These are phyloP conservation scores for Halictus ligatus DNA, from an alignment of 2,888 invertebrate species.

Conservation along the genomic window DNA sequence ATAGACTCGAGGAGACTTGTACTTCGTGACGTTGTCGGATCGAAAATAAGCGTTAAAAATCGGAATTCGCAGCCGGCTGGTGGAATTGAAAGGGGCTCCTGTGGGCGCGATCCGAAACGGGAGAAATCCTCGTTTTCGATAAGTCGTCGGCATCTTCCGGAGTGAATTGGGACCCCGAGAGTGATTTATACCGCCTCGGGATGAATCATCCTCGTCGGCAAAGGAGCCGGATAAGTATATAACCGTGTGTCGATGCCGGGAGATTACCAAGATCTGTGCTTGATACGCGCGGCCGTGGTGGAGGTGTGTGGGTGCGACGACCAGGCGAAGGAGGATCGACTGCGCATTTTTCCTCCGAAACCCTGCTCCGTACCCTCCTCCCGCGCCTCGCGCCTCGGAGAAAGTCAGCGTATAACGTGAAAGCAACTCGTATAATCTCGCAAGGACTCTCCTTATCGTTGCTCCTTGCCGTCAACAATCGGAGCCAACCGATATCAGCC, in stretches of 20 bases:
- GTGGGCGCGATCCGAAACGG: conserved; percentile 50
- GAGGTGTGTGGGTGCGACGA: conserved; percentile 77
- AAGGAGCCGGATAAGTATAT: conserved; percentile 74
- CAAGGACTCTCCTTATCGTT: conserved; percentile 58
- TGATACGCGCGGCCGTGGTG: conserved; percentile 76
- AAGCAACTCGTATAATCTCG: conserved; percentile 63
- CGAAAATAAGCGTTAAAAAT: not conserved
- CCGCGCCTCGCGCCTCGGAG: conserved; percentile 67
- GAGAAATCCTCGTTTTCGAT: conserved; percentile 74
- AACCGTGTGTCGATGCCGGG: conserved; percentile 79
- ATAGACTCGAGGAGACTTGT: not conserved
- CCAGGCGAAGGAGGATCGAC: conserved; percentile 70
- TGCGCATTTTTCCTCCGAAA: conserved; percentile 68
- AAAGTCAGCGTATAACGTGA: conserved; percentile 73
- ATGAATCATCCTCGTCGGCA: conserved; percentile 80
- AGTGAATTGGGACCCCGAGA: conserved; percentile 69
- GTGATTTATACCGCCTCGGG: conserved; percentile 76
- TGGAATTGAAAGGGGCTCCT: not conserved
- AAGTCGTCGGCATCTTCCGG: conserved; percentile 70
- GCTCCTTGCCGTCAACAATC: conserved; percentile 34
- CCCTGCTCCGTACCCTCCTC: conserved; percentile 59
- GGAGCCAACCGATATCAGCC: conserved; percentile 29
- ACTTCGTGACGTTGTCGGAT: not conserved
- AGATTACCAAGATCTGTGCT: conserved; percentile 79
- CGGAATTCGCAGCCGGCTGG: not conserved